A percentile compares a stretch with the other conserved stretches of the same genome.
These are phyloP conservation scores for pig (Sus scrofa) DNA, from an alignment of 2,113 vertebrate species.

Conservation along the genomic window T2T-Sscrofa CM000818.6:25754501-25755000, in stretches of 20 bases:
- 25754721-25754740: slow-evolving; percentile 12
- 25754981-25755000: slow-evolving; percentile 13
- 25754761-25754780: slow-evolving; percentile 28
- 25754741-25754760: slow-evolving; percentile 50
- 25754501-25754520: slow-evolving; percentile 95
- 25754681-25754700: slow-evolving; percentile 19
- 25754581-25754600: background rate
- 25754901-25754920: slow-evolving; percentile 3
- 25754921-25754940: slow-evolving; percentile 39
- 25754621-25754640: slow-evolving; percentile 4
- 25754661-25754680: background rate
- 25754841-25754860: slow-evolving; percentile 73
- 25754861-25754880: background rate
- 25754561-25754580: slow-evolving; percentile 39
- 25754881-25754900: slow-evolving; percentile 33
- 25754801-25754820: slow-evolving; percentile 54
- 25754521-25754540: slow-evolving; percentile 91
- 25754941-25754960: background rate
- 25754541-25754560: slow-evolving; percentile 68
- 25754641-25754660: slow-evolving; percentile 22
- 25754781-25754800: slow-evolving; percentile 37
- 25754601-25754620: slow-evolving; percentile 48
- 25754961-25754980: background rate
- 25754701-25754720: background rate
- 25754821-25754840: slow-evolving; percentile 73